Conservation (phyloP, 2,888 invertebrate species). For the Argynnis bischoffii region DNA sequence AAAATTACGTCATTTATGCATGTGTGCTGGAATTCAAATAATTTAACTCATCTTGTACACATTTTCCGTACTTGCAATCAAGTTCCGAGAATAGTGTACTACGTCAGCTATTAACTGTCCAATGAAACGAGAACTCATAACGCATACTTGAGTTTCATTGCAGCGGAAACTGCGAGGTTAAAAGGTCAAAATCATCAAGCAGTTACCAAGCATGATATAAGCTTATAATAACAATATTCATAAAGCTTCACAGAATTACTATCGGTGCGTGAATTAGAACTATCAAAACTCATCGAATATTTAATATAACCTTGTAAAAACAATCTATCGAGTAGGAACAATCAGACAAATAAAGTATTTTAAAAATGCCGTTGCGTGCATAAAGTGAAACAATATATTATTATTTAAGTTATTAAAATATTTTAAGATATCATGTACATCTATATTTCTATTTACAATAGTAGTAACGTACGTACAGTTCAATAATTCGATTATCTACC, state of each 20-base stretch:
- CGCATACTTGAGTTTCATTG: slow-evolving; percentile 38
- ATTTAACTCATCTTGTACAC: slow-evolving; percentile 56
- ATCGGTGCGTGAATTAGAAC: too few species aligned
- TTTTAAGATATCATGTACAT: too few species aligned
- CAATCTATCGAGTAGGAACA: too few species aligned
- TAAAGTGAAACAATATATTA: too few species aligned
- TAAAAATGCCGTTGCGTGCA: too few species aligned
- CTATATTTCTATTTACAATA: neutral
- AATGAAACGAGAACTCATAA: slow-evolving; percentile 30
- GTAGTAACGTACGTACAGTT: neutral
- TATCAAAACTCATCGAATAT: too few species aligned
- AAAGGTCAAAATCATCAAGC: slow-evolving; percentile 54
- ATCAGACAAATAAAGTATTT: too few species aligned
- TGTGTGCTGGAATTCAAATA: slow-evolving; percentile 44
- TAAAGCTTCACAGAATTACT: neutral
- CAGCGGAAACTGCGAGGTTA: slow-evolving; percentile 40
- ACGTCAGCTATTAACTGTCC: slow-evolving; percentile 25
- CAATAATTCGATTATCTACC: neutral
- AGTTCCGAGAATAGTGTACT: slow-evolving; percentile 27
- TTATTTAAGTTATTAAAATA: too few species aligned
- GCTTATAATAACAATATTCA: slow-evolving; percentile 8
- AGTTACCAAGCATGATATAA: slow-evolving; percentile 14
- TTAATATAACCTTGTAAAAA: too few species aligned
- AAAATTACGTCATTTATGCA: slow-evolving; percentile 13
- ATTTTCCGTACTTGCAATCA: slow-evolving; percentile 46